phyloP scores from a whole-genome alignment of 2,797 vertebrate genomes.

The Gymnopithys bicolor region DNA sequence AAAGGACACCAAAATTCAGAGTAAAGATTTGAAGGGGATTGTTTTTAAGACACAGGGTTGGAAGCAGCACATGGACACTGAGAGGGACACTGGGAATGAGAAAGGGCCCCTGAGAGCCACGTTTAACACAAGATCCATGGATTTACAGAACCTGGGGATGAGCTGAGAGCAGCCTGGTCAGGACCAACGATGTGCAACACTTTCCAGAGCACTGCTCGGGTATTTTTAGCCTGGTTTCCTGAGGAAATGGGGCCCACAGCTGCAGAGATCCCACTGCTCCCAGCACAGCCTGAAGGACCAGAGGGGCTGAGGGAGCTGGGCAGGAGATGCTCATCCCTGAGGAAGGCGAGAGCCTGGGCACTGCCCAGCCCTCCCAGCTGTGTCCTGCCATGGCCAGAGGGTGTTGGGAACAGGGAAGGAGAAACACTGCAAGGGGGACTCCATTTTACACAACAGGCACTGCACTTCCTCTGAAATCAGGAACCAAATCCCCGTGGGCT shows the following conservation, averaged over 20 bases:
- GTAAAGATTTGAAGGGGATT: background rate
- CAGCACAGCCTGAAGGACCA: background rate
- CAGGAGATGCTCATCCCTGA: accelerated
- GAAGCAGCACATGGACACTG: accelerated
- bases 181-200: accelerated
- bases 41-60: background rate
- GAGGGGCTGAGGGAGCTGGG: background rate
- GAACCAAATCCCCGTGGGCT: background rate
- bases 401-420: background rate
- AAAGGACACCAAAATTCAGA: background rate
- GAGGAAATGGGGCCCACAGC: background rate
- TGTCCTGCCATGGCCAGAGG: background rate
- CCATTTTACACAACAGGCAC: background rate
- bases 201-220: background rate
- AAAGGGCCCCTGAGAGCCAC: background rate
- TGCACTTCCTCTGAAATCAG: background rate
- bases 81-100: accelerated
- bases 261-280: background rate
- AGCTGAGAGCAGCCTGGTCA: background rate
- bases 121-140: accelerated
- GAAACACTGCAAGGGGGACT: background rate
- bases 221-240: constrained; percentile 35
- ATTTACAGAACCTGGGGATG: accelerated
- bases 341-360: background rate
- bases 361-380: accelerated